These are phyloP conservation scores for Rhincodon typus DNA, from an alignment of 2,797 vertebrate species.

Conservation along the genomic window DNA sequence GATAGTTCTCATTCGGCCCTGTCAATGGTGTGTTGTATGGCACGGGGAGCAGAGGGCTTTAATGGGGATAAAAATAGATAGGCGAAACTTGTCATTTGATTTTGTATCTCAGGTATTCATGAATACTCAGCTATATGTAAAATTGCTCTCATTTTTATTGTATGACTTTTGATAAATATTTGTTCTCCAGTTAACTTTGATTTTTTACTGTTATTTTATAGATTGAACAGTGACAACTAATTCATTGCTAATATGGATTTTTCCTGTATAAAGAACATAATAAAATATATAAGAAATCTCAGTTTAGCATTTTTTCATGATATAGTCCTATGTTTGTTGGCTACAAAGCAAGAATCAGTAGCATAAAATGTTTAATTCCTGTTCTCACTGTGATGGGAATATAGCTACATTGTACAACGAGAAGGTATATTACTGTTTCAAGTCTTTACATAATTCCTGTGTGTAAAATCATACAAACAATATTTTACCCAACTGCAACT, in stretches of 20 bases:
- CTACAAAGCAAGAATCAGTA: not conserved
- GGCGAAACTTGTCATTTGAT: not conserved
- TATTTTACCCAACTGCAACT: not conserved
- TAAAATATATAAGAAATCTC: constrained; percentile 17
- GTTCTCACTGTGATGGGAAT: not conserved
- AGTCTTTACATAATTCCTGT: not conserved
- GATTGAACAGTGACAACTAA: constrained; percentile 12
- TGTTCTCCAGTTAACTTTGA: constrained; percentile 7
- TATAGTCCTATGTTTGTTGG: not conserved
- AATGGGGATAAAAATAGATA: not conserved
- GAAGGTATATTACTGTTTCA: not conserved
- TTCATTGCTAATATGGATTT: constrained; percentile 5
- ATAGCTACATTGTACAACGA: not conserved
- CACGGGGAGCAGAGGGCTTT: not conserved
- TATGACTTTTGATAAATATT: not conserved
- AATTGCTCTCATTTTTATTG: not conserved
- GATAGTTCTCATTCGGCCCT: not conserved
- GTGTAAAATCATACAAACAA: not conserved
- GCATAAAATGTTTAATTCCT: not conserved
- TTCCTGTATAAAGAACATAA: constrained; percentile 31
- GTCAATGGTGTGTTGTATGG: not conserved
- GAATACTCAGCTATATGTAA: not conserved
- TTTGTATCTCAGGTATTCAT: not conserved
- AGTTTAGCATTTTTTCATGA: constrained; percentile 2
- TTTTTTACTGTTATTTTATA: not conserved